Percentiles rank a stretch among this genome's conserved stretches.
Evolutionary conservation across 1,140 invertebrate genomes (phyloP).

Genomic region (Drosophila pruinosa): DNA sequence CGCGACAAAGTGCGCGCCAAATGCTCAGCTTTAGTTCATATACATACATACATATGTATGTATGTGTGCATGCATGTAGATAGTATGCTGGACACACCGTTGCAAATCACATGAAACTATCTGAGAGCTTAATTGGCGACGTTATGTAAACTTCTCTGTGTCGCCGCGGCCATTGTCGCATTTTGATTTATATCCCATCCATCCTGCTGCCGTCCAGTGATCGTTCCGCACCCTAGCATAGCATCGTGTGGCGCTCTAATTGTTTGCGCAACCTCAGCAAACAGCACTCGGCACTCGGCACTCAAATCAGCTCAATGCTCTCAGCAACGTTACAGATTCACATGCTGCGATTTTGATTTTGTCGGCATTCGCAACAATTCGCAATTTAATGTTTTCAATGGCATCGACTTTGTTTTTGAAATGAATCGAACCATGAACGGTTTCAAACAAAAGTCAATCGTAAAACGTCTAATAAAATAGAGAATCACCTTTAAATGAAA

Average conservation of each 20-base stretch:
- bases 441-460: constrained; percentile 11
- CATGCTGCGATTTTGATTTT: constrained; percentile 55
- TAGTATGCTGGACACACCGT: background rate
- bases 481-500: constrained; percentile 51
- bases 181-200: constrained; percentile 76
- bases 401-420: constrained; percentile 47
- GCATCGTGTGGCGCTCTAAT: constrained; percentile 22
- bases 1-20: constrained; percentile 72
- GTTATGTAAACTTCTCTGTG: constrained; percentile 70
- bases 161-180: constrained; percentile 57
- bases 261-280: constrained; percentile 23
- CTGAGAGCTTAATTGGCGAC: constrained; percentile 64
- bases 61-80: background rate
- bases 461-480: no score
- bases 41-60: constrained; percentile 17
- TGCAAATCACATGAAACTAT: constrained; percentile 30
- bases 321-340: constrained; percentile 16
- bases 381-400: constrained; percentile 28
- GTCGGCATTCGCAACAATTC: constrained; percentile 42
- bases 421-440: constrained; percentile 73
- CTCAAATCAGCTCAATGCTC: background rate
- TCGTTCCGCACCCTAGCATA: constrained; percentile 31
- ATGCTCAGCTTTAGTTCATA: constrained; percentile 17
- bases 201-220: constrained; percentile 43
- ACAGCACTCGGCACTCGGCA: background rate